Evolutionary conservation across 2,888 invertebrate genomes (phyloP).

Genomic region (Ceratothoa steindachneri): DNA sequence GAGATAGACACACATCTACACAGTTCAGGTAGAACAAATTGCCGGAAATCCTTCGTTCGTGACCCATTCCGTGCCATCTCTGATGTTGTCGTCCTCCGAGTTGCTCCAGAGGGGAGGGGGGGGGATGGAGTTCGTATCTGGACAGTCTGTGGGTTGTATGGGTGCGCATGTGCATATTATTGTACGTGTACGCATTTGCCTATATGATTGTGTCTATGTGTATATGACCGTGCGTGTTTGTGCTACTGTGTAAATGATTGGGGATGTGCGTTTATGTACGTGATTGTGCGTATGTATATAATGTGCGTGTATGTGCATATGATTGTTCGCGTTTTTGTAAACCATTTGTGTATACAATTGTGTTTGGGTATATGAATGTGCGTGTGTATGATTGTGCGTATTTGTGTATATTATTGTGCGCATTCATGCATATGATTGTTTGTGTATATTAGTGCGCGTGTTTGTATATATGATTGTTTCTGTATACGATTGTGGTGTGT

Average conservation of each 20-base stretch:
- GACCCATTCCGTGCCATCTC: too few species aligned
- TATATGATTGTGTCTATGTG: neutral
- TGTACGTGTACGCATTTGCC: neutral
- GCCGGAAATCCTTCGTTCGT: too few species aligned
- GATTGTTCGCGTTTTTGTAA: neutral
- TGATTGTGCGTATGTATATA: neutral
- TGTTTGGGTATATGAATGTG: neutral
- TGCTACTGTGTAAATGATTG: neutral
- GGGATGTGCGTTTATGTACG: neutral
- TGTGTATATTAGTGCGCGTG: neutral
- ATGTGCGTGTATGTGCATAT: neutral
- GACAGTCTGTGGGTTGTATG: too few species aligned
- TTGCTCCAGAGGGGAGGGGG: too few species aligned
- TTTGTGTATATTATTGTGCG: too few species aligned
- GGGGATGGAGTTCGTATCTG: too few species aligned
- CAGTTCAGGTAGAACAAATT: too few species aligned
- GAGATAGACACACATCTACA: too few species aligned
- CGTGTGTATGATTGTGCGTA: neutral
- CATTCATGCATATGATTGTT: neutral
- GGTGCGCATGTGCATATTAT: too few species aligned
- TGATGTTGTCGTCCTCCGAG: too few species aligned
- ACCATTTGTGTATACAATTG: too few species aligned
- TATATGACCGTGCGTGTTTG: neutral
- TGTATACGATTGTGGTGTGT: neutral
- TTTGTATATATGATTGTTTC: neutral